Percentiles rank a stretch among this genome's conserved stretches.
These are phyloP conservation scores for Intellagama lesueurii DNA, from an alignment of 2,797 vertebrate genomes.

Conservation along the genomic window DNA sequence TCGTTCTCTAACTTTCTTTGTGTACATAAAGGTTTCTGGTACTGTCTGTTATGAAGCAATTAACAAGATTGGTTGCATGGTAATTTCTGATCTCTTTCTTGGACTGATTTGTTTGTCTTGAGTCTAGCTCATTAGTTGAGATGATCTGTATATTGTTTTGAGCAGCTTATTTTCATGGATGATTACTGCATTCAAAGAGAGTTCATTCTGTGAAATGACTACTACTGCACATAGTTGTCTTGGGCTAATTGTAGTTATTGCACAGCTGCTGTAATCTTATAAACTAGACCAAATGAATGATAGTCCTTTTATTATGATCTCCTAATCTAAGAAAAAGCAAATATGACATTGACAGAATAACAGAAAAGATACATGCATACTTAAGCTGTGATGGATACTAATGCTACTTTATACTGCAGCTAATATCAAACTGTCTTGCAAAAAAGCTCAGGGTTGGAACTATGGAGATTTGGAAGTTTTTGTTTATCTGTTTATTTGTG, in stretches of 20 bases:
- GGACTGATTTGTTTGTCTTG: background rate
- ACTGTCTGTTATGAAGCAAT: background rate
- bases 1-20: background rate
- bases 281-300: background rate
- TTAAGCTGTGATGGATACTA: background rate
- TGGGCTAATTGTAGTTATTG: background rate
- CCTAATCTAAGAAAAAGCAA: background rate
- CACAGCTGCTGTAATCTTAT: background rate
- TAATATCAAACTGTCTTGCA: background rate
- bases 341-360: background rate
- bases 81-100: background rate
- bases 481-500: background rate
- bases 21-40: background rate
- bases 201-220: background rate
- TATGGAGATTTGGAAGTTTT: background rate
- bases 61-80: background rate
- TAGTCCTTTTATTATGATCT: background rate
- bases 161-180: background rate
- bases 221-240: background rate
- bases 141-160: background rate
- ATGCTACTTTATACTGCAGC: too few species aligned
- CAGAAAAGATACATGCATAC: background rate
- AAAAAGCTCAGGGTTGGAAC: background rate
- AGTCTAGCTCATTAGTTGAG: background rate
- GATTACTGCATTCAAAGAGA: background rate